phyloP scores from a whole-genome alignment of 2,113 vertebrate genomes.

The Oryzias celebensis region DNA sequence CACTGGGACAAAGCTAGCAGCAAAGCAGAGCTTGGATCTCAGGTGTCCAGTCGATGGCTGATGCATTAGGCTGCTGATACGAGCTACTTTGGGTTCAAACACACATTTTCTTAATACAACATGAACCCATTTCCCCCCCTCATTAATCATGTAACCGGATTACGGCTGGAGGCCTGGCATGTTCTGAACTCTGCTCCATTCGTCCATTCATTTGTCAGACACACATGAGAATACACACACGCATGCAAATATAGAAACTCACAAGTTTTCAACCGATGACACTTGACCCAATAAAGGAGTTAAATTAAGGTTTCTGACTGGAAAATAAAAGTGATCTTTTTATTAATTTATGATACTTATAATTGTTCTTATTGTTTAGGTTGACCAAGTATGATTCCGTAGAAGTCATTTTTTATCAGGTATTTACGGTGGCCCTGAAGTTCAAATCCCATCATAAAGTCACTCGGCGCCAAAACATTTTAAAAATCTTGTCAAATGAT shows the following conservation, averaged over 20 bases:
- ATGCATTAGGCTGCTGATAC: slow-evolving; percentile 81
- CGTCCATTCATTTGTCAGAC: slow-evolving; percentile 64
- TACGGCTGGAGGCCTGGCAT: slow-evolving; percentile 56
- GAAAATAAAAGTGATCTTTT: neutral
- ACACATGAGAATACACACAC: slow-evolving; percentile 39
- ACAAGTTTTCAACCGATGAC: slow-evolving; percentile 13
- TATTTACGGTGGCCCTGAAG: too few species aligned
- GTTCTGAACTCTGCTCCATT: slow-evolving; percentile 50
- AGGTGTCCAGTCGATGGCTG: slow-evolving; percentile 83
- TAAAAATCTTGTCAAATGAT: too few species aligned
- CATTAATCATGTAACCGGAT: slow-evolving; percentile 83
- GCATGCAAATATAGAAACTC: slow-evolving; percentile 17
- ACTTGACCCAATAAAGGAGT: neutral
- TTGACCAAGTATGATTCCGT: too few species aligned
- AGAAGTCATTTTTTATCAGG: too few species aligned
- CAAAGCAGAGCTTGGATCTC: slow-evolving; percentile 64
- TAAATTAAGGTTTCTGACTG: neutral
- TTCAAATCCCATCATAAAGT: too few species aligned
- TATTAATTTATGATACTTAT: too few species aligned
- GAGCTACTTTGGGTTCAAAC: slow-evolving; percentile 80
- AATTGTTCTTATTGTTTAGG: too few species aligned
- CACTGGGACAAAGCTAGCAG: slow-evolving; percentile 65
- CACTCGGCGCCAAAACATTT: too few species aligned
- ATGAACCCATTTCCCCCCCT: slow-evolving; percentile 80
- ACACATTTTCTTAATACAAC: slow-evolving; percentile 85